Evolutionary conservation across 1,140 invertebrate genomes (phyloP).

Genomic region (Drosophila baimaii): DNA sequence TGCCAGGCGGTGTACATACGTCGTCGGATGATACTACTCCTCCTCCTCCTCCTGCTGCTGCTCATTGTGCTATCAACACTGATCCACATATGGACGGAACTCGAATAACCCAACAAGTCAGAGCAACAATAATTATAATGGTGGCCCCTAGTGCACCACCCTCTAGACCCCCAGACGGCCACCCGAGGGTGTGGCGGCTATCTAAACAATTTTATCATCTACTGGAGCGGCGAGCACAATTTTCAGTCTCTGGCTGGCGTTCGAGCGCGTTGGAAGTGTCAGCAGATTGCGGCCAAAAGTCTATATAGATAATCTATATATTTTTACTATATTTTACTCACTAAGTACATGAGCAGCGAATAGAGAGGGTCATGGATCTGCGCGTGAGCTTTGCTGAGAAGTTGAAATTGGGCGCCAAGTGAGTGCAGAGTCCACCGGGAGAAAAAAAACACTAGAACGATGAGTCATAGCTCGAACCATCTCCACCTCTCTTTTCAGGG

Average conservation of each 20-base stretch:
- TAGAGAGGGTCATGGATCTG: conserved; percentile 52
- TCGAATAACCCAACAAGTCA: conserved; percentile 18
- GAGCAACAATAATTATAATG: conserved; percentile 33
- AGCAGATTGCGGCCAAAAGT: conserved; percentile 27
- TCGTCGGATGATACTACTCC: background rate
- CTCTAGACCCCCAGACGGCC: conserved; percentile 3
- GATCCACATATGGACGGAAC: conserved; percentile 40
- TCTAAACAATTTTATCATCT: conserved; percentile 63
- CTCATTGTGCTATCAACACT: conserved; percentile 12
- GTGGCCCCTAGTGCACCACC: conserved; percentile 1
- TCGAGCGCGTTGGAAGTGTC: conserved; percentile 63
- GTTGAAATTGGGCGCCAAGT: conserved; percentile 63
- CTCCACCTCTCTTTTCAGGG: conserved; percentile 23
- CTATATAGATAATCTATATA: background rate
- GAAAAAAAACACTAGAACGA: background rate
- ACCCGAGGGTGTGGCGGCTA: conserved; percentile 39
- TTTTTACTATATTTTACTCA: conserved; percentile 12
- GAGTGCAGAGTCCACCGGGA: conserved; percentile 16
- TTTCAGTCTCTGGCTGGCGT: conserved; percentile 61
- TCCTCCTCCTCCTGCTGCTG: no score
- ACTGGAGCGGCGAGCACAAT: conserved; percentile 44
- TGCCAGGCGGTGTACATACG: conserved; percentile 4
- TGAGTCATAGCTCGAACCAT: conserved; percentile 36
- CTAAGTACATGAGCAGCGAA: conserved; percentile 4
- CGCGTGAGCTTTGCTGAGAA: conserved; percentile 58